phyloP scores from a whole-genome alignment of 1,140 invertebrate genomes.

The Meloidogyne exigua region DNA sequence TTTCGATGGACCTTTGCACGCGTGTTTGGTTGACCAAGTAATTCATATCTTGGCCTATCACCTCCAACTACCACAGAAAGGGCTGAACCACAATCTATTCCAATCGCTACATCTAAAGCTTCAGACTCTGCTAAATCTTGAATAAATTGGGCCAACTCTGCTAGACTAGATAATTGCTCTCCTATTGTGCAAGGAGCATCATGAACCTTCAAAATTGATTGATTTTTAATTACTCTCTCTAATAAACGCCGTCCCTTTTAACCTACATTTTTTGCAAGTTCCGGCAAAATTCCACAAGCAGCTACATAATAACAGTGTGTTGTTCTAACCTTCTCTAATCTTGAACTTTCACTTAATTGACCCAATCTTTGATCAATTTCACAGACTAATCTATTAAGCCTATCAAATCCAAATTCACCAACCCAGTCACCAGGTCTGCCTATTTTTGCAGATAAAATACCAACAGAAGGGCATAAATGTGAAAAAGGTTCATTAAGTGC shows the following conservation, averaged over 20 bases:
- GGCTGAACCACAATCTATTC: slow-evolving; percentile 57
- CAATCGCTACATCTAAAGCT: slow-evolving; percentile 48
- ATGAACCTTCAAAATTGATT: slow-evolving; percentile 40
- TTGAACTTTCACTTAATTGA: slow-evolving; percentile 34
- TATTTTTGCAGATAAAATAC: slow-evolving; percentile 39
- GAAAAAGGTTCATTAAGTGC: slow-evolving; percentile 47
- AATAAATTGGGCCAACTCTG: slow-evolving; percentile 50
- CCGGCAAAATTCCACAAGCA: slow-evolving; percentile 60
- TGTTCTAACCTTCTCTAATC: slow-evolving; percentile 58
- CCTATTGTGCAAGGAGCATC: slow-evolving; percentile 60
- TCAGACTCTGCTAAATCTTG: slow-evolving; percentile 47
- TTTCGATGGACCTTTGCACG: slow-evolving; percentile 23
- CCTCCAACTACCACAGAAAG: slow-evolving; percentile 60
- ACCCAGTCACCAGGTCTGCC: slow-evolving; percentile 43
- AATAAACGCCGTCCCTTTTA: neutral
- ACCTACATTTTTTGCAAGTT: slow-evolving; percentile 53
- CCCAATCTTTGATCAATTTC: slow-evolving; percentile 44
- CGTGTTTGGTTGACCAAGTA: slow-evolving; percentile 50
- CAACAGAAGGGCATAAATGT: slow-evolving; percentile 49
- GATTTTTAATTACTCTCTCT: neutral
- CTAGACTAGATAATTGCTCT: slow-evolving; percentile 54
- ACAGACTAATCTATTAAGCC: slow-evolving; percentile 44
- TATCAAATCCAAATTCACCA: slow-evolving; percentile 47
- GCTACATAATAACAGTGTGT: slow-evolving; percentile 52
- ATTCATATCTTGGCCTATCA: slow-evolving; percentile 53